Conservation (phyloP, 1,140 invertebrate genomes). For the Myzus persicae region DNA sequence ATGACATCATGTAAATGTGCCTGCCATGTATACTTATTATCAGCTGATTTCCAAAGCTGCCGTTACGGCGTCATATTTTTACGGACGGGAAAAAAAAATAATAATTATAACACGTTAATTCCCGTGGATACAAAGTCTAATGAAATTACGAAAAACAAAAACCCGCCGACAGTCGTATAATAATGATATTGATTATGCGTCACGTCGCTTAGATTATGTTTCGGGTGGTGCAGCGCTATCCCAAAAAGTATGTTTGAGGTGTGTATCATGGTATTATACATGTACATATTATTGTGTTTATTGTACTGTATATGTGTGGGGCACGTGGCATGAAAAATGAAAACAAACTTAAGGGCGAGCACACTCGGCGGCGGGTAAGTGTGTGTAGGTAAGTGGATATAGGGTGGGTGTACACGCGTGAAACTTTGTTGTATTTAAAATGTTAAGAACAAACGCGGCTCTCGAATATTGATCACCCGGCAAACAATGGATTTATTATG, state of each 20-base stretch:
- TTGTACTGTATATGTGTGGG: no score
- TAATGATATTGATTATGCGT: neutral
- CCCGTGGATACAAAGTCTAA: neutral
- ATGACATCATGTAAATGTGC: neutral
- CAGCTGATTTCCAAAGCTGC: neutral
- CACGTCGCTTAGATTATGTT: neutral
- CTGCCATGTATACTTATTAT: neutral
- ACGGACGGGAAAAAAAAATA: no score
- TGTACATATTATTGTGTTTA: no score
- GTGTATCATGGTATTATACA: no score
- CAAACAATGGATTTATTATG: constrained; percentile 14
- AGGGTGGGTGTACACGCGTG: neutral
- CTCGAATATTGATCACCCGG: neutral
- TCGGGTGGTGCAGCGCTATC: no score
- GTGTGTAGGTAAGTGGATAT: neutral
- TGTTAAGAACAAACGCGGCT: neutral
- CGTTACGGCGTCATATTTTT: neutral
- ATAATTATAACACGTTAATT: neutral
- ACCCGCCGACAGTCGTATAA: neutral
- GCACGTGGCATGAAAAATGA: neutral
- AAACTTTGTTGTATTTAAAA: neutral
- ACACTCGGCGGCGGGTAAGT: neutral
- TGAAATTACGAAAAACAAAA: neutral
- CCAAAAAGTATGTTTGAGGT: neutral
- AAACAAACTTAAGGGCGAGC: neutral